A percentile compares a stretch with the other conserved stretches of the same genome.
phyloP scores from a whole-genome alignment of 1,140 invertebrate genomes.

The Nylanderia fulva region DNA sequence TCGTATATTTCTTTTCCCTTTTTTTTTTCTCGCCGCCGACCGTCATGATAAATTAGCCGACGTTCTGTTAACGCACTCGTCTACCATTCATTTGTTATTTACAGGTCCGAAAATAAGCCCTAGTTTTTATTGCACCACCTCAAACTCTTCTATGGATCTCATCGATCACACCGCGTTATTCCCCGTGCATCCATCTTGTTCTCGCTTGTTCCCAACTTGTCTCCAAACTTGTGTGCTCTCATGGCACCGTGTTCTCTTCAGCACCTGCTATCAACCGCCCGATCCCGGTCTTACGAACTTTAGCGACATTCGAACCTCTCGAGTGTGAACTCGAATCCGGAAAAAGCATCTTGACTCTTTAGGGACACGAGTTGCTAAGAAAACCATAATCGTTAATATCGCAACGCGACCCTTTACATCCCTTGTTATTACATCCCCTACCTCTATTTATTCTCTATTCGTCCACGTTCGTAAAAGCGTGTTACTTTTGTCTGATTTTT shows the following conservation, averaged over 20 bases:
- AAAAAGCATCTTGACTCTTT: neutral
- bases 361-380: neutral
- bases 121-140: slow-evolving; percentile 13
- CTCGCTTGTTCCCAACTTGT: slow-evolving; percentile 16
- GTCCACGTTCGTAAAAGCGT: neutral
- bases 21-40: neutral
- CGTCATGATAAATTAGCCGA: slow-evolving; percentile 41
- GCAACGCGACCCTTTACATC: neutral
- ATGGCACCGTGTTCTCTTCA: neutral
- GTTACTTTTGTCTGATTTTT: neutral
- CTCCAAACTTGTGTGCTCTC: slow-evolving; percentile 26
- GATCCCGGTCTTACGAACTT: slow-evolving; percentile 1
- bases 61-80: slow-evolving; percentile 44
- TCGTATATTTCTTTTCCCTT: neutral
- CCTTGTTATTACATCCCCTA: neutral
- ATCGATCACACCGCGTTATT: slow-evolving; percentile 31
- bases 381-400: neutral
- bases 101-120: slow-evolving; percentile 24
- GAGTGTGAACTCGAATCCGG: neutral
- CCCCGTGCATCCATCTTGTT: slow-evolving; percentile 30
- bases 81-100: slow-evolving; percentile 52
- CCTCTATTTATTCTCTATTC: neutral
- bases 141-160: neutral
- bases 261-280: neutral
- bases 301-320: neutral